A percentile compares a stretch with the other conserved stretches of the same genome.
These are phyloP conservation scores for Myotis vivesi DNA, from an alignment of 2,797 vertebrate species.

Conservation along the genomic window DNA sequence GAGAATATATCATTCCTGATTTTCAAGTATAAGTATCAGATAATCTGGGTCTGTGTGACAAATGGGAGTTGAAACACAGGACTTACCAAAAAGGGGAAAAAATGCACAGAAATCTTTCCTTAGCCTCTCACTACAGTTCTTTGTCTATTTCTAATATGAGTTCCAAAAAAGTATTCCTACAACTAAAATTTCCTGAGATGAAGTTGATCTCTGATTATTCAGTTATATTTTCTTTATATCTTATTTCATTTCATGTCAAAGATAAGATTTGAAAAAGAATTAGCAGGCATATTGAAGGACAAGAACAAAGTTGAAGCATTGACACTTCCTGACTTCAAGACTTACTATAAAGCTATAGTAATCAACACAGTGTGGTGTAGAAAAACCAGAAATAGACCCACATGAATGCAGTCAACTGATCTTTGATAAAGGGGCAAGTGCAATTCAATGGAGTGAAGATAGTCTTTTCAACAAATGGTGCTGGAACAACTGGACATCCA, in stretches of 20 bases:
- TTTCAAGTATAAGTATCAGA: slow-evolving; percentile 47
- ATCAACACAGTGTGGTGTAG: neutral
- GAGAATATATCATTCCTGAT: slow-evolving; percentile 9
- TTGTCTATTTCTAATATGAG: neutral
- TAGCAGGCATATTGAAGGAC: neutral
- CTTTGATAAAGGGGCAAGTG: neutral
- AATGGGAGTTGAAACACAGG: neutral
- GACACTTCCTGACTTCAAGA: neutral
- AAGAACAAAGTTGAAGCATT: neutral
- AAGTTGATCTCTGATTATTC: neutral
- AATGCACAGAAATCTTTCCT: neutral
- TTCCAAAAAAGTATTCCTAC: neutral
- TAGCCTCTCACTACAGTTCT: neutral
- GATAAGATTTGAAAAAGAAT: neutral
- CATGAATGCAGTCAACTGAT: neutral
- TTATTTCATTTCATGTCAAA: slow-evolving; percentile 30
- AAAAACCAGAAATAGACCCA: neutral
- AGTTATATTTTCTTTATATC: neutral
- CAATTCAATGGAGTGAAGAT: neutral
- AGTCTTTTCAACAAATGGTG: neutral
- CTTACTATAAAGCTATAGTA: neutral
- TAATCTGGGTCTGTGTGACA: neutral
- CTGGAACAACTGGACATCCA: neutral
- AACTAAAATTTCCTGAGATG: slow-evolving; percentile 3
- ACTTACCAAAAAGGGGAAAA: neutral